Conservation (phyloP, 2,113 vertebrate genomes). For the Megaceryle torquata region DNA sequence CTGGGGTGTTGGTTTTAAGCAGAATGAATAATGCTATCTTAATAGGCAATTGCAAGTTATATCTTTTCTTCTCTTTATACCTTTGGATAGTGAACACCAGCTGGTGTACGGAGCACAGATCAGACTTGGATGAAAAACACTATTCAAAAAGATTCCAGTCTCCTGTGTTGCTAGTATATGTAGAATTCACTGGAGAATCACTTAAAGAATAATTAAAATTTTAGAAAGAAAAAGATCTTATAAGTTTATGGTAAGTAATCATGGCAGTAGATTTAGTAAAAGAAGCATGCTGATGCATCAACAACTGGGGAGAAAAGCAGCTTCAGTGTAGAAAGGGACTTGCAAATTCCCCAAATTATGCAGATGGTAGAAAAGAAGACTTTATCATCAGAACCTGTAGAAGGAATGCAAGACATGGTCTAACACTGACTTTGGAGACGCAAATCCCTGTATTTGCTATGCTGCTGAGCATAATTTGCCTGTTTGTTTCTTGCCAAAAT, state of each 20-base stretch:
- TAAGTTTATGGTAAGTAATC: background rate
- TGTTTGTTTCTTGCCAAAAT: background rate
- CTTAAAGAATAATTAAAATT: background rate
- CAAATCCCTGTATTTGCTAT: background rate
- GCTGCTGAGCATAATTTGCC: background rate
- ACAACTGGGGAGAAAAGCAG: background rate
- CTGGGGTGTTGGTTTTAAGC: background rate
- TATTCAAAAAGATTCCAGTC: background rate
- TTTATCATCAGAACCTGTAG: background rate
- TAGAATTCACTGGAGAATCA: background rate
- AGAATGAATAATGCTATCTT: background rate
- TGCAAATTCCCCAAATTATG: background rate
- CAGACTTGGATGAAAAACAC: background rate
- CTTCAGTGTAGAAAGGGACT: background rate
- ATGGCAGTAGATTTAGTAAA: background rate
- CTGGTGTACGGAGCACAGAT: background rate
- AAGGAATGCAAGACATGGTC: background rate
- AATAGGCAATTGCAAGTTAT: background rate
- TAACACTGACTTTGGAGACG: background rate
- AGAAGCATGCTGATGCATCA: background rate
- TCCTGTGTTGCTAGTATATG: background rate
- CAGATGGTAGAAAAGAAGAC: background rate
- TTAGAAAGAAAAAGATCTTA: background rate
- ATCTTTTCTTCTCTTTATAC: background rate
- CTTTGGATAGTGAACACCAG: background rate